These are phyloP conservation scores for Pungitius pungitius DNA, from an alignment of 2,113 vertebrate species.

Conservation along the genomic window DNA sequence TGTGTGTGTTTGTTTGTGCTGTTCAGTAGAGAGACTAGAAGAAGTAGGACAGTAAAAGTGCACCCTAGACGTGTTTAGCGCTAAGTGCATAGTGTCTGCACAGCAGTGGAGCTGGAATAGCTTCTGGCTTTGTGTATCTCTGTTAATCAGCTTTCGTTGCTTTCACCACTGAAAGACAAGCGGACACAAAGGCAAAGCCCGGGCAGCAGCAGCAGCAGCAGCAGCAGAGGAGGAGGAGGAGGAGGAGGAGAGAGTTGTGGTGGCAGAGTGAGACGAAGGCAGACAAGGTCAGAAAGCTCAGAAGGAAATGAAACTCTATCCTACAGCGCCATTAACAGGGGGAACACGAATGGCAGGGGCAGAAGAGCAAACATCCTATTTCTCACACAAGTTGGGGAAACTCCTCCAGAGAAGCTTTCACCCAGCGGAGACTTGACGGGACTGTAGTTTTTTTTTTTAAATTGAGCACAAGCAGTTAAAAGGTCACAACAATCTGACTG, in stretches of 20 bases:
- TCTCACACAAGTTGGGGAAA: background rate
- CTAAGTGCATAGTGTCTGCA: conserved; percentile 48
- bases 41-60: conserved; percentile 54
- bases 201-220: conserved; percentile 68
- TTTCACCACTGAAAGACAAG: conserved; percentile 84
- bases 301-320: conserved; percentile 74
- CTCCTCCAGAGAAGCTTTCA: background rate
- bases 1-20: conserved; percentile 36
- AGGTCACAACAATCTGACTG: conserved; percentile 13
- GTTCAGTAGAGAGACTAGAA: conserved; percentile 38
- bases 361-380: conserved; percentile 12
- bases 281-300: conserved; percentile 77
- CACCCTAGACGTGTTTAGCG: conserved; percentile 54
- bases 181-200: conserved; percentile 87
- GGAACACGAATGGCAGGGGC: conserved; percentile 47
- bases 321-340: conserved; percentile 72
- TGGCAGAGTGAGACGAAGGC: conserved; percentile 60
- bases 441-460: conserved; percentile 1
- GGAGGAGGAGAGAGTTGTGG: conserved; percentile 56
- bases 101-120: conserved; percentile 62
- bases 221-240: conserved; percentile 33
- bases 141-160: conserved; percentile 77
- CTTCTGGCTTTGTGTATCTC: conserved; percentile 83
- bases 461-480: conserved; percentile 9
- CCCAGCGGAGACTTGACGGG: background rate